These are phyloP conservation scores for Malurus splendens DNA, from an alignment of 2,797 vertebrate species.

Conservation along the genomic window DNA sequence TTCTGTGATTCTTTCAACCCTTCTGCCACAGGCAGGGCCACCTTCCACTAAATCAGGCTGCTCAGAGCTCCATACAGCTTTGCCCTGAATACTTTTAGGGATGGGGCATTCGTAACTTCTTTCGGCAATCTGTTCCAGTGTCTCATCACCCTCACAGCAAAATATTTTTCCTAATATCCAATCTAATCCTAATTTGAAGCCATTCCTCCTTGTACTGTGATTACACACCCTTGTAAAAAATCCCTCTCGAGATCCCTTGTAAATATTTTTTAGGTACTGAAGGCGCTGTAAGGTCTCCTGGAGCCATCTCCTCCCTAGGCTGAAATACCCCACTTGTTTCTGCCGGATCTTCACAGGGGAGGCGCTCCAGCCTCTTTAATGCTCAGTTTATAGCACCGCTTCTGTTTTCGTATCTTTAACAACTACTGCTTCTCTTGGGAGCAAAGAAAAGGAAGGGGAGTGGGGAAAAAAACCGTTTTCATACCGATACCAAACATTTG, in stretches of 20 bases:
- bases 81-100: neutral
- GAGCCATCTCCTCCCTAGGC: neutral
- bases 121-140: neutral
- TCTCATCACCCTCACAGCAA: neutral
- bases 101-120: neutral
- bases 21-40: neutral
- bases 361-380: neutral
- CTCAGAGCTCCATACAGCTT: neutral
- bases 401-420: neutral
- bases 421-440: neutral
- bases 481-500: too few species aligned
- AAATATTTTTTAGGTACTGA: neutral
- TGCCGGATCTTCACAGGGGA: neutral
- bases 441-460: fast-evolving
- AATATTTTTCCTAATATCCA: neutral
- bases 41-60: neutral
- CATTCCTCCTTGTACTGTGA: neutral
- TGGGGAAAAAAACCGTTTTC: neutral
- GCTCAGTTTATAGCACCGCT: neutral
- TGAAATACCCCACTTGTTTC: neutral
- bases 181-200: neutral
- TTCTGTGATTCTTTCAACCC: neutral
- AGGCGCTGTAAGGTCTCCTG: neutral
- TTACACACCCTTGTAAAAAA: neutral
- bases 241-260: neutral